Evolutionary conservation across 2,797 vertebrate species (phyloP).

Genomic region (Coracias cyanogaster): DNA sequence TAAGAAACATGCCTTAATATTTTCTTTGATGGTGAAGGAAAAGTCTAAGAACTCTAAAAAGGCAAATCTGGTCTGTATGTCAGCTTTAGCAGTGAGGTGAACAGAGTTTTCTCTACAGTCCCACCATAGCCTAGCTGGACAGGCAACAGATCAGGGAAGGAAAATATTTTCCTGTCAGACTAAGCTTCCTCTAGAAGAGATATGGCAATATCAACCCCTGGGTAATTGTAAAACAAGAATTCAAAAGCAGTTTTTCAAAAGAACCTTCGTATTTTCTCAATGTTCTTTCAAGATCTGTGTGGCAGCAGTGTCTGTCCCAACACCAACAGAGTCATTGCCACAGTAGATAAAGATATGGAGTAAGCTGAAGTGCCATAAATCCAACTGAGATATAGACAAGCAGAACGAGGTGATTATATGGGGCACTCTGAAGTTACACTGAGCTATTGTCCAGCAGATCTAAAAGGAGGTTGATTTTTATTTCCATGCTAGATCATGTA

Average conservation of each 20-base stretch:
- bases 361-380: background rate
- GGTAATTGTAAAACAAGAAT: background rate
- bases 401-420: background rate
- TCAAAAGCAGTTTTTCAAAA: background rate
- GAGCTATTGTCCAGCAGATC: background rate
- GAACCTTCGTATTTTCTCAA: background rate
- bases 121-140: background rate
- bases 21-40: background rate
- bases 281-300: no score
- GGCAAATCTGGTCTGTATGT: background rate
- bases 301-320: background rate
- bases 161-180: background rate
- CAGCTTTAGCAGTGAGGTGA: background rate
- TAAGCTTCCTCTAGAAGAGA: background rate
- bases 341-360: accelerated
- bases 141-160: background rate
- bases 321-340: background rate
- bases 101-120: background rate
- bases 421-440: background rate
- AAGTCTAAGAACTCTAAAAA: background rate
- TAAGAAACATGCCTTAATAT: background rate
- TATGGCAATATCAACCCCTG: background rate
- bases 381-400: background rate
- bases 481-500: background rate
- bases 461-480: background rate